Percentiles rank a stretch among this genome's conserved stretches.
These are phyloP conservation scores for Aethina tumida DNA, from an alignment of 1,140 invertebrate species.

Conservation along the genomic window DNA sequence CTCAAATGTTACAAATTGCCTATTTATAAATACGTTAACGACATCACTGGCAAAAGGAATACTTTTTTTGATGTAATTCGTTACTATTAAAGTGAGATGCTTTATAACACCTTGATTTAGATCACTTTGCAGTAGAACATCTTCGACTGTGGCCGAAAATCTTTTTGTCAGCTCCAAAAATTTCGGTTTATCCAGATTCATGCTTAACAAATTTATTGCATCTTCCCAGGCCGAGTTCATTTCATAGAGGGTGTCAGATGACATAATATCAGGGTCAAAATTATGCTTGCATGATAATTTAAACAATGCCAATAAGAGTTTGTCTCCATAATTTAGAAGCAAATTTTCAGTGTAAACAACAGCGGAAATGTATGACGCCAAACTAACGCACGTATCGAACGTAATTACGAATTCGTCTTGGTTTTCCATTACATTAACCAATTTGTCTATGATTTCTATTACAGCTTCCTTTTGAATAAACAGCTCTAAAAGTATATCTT, in stretches of 20 bases:
- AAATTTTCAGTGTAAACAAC: conserved; percentile 34
- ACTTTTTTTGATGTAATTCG: too few relatives aligned
- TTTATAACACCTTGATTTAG: conserved; percentile 3
- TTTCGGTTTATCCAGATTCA: conserved; percentile 10
- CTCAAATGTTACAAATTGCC: conserved; percentile 15
- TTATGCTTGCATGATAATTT: conserved; percentile 34
- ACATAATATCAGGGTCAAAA: conserved; percentile 32
- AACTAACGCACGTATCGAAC: conserved; percentile 40
- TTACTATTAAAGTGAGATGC: too few relatives aligned
- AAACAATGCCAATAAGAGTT: conserved; percentile 39
- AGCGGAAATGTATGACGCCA: conserved; percentile 41
- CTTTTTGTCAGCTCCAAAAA: conserved; percentile 17
- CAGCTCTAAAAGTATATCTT: conserved; percentile 32
- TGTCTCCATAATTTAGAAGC: conserved; percentile 25
- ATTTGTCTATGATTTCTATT: conserved; percentile 38
- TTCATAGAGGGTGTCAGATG: conserved; percentile 41
- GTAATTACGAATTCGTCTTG: conserved; percentile 20
- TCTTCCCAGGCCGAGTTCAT: conserved; percentile 45
- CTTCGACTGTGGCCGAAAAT: conserved; percentile 32
- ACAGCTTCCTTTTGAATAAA: conserved; percentile 41
- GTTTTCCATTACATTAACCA: conserved; percentile 31
- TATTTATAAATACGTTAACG: conserved; percentile 22
- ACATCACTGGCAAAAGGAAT: conserved; percentile 20
- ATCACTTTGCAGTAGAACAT: conserved; percentile 28
- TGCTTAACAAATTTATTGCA: conserved; percentile 30